Evolutionary conservation across 2,888 invertebrate genomes (phyloP).

Genomic region (Microchrysa polita): DNA sequence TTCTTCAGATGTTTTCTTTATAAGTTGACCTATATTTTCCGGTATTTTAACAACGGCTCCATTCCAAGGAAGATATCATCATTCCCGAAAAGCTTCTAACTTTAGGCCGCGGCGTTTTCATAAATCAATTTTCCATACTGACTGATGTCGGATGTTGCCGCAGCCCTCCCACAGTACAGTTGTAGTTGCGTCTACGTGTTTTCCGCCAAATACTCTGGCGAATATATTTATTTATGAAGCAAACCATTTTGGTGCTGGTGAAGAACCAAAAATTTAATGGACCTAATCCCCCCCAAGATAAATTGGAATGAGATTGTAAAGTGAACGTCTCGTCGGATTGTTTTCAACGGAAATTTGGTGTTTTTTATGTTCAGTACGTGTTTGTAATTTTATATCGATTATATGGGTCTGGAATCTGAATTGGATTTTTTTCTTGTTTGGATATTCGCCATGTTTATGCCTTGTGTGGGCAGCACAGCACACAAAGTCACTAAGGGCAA

Average conservation of each 20-base stretch:
- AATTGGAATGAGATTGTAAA: conserved; percentile 4
- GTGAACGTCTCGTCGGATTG: neutral
- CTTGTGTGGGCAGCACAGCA: too few relatives aligned
- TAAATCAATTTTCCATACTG: neutral
- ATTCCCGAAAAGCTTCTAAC: neutral
- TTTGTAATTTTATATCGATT: conserved; percentile 4
- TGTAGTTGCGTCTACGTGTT: neutral
- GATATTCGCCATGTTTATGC: too few relatives aligned
- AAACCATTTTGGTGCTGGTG: neutral
- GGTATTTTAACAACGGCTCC: neutral
- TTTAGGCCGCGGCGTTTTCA: neutral
- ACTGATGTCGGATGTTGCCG: too few relatives aligned
- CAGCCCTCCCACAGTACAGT: neutral
- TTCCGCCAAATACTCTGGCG: too few relatives aligned
- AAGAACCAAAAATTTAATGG: conserved; percentile 7
- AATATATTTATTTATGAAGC: neutral
- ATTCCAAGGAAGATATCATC: neutral
- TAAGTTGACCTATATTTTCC: neutral
- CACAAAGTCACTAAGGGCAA: too few relatives aligned
- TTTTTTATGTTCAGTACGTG: conserved; percentile 2
- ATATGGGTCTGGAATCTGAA: neutral
- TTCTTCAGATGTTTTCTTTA: too few relatives aligned
- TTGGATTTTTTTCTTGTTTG: too few relatives aligned
- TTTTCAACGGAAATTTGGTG: conserved; percentile 11
- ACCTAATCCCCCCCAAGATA: conserved; percentile 11